phyloP scores from a whole-genome alignment of 2,888 invertebrate genomes.

The Lepas anatifera region DNA sequence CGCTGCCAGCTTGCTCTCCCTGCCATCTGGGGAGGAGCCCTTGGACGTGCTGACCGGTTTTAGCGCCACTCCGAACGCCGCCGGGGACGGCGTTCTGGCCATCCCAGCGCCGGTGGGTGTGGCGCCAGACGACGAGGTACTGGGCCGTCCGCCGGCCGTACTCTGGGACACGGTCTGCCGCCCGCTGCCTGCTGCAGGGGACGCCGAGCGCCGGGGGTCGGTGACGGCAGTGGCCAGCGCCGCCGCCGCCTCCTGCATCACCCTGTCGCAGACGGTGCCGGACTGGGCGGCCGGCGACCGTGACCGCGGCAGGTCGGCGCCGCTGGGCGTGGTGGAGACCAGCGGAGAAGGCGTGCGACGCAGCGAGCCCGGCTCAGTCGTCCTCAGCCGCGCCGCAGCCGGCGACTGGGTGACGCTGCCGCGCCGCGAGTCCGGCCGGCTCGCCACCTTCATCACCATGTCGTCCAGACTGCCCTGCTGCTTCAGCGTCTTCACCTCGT shows the following conservation, averaged over 20 bases:
- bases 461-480: constrained; percentile 7
- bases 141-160: no score
- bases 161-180: no score
- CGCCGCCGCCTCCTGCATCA: background rate
- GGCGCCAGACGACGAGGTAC: background rate
- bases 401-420: background rate
- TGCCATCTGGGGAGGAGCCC: background rate
- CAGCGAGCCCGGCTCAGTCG: background rate
- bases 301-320: background rate
- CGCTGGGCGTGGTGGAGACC: background rate
- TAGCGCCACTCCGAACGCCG: no score
- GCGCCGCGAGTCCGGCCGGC: background rate
- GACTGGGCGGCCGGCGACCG: background rate
- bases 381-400: background rate
- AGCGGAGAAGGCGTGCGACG: background rate
- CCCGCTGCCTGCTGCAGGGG: no score
- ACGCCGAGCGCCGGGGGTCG: no score
- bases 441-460: background rate
- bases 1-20: no score
- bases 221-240: no score
- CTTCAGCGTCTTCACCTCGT: background rate
- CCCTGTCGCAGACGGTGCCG: background rate
- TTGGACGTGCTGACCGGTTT: no score
- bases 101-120: background rate
- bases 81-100: background rate